Percentiles rank a stretch among this genome's conserved stretches.
phyloP scores from a whole-genome alignment of 2,113 vertebrate species.

The Tamias sibiricus region DNA sequence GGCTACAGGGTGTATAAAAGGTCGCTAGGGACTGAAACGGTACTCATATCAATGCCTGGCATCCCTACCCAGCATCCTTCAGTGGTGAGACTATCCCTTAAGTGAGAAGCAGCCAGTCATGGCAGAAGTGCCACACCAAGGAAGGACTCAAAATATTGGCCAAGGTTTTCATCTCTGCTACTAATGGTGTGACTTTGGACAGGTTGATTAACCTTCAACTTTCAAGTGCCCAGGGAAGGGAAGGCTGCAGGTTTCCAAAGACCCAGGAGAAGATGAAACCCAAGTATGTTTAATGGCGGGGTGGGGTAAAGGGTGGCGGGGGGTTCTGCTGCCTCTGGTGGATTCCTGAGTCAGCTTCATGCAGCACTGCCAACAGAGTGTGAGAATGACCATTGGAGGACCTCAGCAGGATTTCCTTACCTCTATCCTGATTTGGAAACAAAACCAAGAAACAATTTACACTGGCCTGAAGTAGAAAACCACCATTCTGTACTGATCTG shows the following conservation, averaged over 20 bases:
- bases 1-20: slow-evolving; percentile 43
- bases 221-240: neutral
- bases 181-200: neutral
- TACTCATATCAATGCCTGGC: slow-evolving; percentile 23
- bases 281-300: neutral
- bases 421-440: slow-evolving; percentile 27
- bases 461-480: neutral
- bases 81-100: neutral
- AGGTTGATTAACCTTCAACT: slow-evolving; percentile 31
- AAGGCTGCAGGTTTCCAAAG: neutral
- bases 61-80: slow-evolving; percentile 9
- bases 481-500: neutral
- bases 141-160: neutral
- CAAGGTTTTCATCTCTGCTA: slow-evolving; percentile 22
- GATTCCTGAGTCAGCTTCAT: neutral
- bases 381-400: neutral
- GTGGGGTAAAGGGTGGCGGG: too few relatives aligned
- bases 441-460: slow-evolving; percentile 35
- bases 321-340: neutral
- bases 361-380: neutral
- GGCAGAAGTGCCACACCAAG: neutral
- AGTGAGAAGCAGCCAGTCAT: neutral
- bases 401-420: neutral
- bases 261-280: neutral
- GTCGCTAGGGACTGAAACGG: neutral